phyloP scores from a whole-genome alignment of 2,888 invertebrate genomes.

The Pollenia amentaria region DNA sequence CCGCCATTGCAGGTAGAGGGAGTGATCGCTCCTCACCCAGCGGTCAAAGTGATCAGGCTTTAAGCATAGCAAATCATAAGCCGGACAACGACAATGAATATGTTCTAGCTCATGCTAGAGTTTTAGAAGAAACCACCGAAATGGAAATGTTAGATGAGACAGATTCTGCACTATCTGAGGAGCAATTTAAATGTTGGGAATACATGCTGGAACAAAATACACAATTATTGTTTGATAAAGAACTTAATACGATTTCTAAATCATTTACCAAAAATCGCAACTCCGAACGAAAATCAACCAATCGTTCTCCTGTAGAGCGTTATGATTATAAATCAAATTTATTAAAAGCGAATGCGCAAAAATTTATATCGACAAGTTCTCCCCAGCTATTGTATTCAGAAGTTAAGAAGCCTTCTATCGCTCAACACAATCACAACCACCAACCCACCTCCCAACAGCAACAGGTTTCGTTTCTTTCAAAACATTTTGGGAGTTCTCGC shows the following conservation, averaged over 20 bases:
- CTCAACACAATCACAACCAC: conserved; percentile 45
- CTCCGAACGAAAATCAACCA: conserved; percentile 69
- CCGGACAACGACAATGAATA: conserved; percentile 80
- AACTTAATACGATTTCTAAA: conserved; percentile 91
- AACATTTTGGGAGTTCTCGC: conserved; percentile 92
- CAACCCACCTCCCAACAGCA: conserved; percentile 70
- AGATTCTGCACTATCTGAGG: conserved; percentile 89
- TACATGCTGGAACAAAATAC: conserved; percentile 97
- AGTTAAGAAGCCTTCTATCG: conserved; percentile 76
- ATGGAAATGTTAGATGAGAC: conserved; percentile 86
- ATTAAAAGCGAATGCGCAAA: conserved; percentile 81
- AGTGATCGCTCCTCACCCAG: conserved; percentile 94
- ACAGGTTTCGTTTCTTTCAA: conserved; percentile 87
- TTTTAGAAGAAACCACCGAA: conserved; percentile 87
- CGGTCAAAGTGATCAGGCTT: conserved; percentile 92
- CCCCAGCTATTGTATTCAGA: conserved; percentile 86
- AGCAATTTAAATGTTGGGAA: conserved; percentile 96
- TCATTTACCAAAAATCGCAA: conserved; percentile 85
- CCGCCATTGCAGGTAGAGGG: conserved; percentile 73
- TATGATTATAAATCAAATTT: conserved; percentile 80
- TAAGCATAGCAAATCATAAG: conserved; percentile 77
- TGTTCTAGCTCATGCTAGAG: conserved; percentile 82
- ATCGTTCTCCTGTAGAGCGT: conserved; percentile 74
- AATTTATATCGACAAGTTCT: conserved; percentile 89
- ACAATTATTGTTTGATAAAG: conserved; percentile 94